phyloP scores from a whole-genome alignment of 2,797 vertebrate species.

The Crax fasciolata region DNA sequence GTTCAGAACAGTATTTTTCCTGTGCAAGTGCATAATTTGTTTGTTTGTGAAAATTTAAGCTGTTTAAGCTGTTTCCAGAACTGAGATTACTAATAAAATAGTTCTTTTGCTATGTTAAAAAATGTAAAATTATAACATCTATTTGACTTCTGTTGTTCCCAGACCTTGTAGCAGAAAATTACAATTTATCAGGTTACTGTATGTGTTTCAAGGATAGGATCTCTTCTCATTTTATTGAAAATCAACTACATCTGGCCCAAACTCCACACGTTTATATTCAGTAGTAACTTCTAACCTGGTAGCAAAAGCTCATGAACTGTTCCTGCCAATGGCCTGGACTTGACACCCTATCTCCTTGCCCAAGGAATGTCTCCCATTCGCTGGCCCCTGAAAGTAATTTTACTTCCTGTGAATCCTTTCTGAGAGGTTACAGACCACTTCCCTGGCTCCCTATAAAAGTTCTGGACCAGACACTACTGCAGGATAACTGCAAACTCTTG shows the following conservation, averaged over 20 bases:
- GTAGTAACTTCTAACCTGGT: neutral
- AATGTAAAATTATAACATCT: neutral
- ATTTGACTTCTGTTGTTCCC: neutral
- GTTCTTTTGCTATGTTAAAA: neutral
- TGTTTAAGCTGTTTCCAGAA: neutral
- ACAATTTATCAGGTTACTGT: neutral
- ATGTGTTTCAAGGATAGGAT: neutral
- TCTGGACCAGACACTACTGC: neutral
- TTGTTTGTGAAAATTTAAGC: neutral
- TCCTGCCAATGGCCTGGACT: neutral
- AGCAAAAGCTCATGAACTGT: neutral
- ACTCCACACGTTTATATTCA: rapidly evolving
- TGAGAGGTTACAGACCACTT: neutral
- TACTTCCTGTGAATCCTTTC: neutral
- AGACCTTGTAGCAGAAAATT: neutral
- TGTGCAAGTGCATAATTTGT: neutral
- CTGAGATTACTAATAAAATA: neutral
- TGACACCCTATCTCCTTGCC: neutral
- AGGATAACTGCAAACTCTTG: neutral
- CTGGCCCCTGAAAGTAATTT: neutral
- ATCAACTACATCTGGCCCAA: neutral
- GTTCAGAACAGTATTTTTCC: neutral
- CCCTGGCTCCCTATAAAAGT: neutral
- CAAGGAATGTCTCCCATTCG: neutral
- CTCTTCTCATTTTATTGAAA: neutral